phyloP scores from a whole-genome alignment of 2,113 vertebrate genomes.

The Pogonocichla stellata region DNA sequence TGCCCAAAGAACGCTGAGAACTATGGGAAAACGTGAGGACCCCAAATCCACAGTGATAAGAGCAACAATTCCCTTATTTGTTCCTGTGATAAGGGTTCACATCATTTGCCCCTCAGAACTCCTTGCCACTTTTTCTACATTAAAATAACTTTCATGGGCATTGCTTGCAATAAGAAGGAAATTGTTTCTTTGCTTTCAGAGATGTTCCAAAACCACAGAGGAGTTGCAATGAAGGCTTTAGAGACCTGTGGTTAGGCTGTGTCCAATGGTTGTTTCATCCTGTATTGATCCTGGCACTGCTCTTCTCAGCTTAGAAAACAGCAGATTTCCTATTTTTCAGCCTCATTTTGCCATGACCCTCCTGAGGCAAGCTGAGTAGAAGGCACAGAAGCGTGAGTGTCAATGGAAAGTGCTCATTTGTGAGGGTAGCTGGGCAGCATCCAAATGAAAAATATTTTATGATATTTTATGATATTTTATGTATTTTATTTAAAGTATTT shows the following conservation, averaged over 20 bases:
- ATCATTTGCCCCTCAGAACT: neutral
- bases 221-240: neutral
- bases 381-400: neutral
- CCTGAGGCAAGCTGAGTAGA: neutral
- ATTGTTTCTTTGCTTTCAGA: neutral
- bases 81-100: neutral
- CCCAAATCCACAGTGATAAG: neutral
- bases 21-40: fast-evolving
- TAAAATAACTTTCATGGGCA: neutral
- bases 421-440: neutral
- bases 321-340: neutral
- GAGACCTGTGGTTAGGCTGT: neutral
- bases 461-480: neutral
- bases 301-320: neutral
- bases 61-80: neutral
- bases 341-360: neutral
- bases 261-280: neutral
- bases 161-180: neutral
- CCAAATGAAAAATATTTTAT: neutral
- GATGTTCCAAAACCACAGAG: neutral
- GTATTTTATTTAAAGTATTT: neutral
- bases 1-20: neutral
- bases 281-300: neutral
- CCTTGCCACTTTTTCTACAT: neutral
- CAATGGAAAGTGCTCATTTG: neutral